Percentiles rank a stretch among this genome's conserved stretches.
Conservation (phyloP, 2,888 invertebrate genomes). For the Callinectes sapidus region DNA sequence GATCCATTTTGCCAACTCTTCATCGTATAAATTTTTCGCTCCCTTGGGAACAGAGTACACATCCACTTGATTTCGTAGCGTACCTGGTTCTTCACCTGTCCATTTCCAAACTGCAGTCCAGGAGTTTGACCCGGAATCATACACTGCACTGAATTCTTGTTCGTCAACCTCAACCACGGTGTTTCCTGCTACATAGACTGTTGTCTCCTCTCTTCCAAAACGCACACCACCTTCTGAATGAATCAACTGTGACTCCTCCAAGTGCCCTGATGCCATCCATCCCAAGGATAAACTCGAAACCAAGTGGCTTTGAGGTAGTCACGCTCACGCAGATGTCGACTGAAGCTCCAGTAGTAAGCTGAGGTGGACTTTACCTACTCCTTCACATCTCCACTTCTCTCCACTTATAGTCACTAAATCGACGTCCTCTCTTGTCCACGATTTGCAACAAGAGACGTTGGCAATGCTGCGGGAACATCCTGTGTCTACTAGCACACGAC, state of each 20-base stretch:
- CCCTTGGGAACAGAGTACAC: background rate
- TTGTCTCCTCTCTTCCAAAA: background rate
- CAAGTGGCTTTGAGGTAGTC: slow-evolving; percentile 27
- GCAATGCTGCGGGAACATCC: too few relatives aligned
- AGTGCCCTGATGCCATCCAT: slow-evolving; percentile 31
- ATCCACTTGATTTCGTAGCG: background rate
- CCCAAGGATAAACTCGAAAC: slow-evolving; percentile 39
- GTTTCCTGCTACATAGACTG: background rate
- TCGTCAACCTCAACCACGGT: background rate
- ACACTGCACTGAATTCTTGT: background rate
- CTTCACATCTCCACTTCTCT: slow-evolving; percentile 42
- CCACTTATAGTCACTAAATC: slow-evolving; percentile 12
- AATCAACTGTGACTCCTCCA: slow-evolving; percentile 21
- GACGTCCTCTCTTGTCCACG: background rate
- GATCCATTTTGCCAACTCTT: slow-evolving; percentile 33
- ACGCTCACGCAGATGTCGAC: slow-evolving; percentile 11
- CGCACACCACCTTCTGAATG: background rate
- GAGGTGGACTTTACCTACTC: slow-evolving; percentile 25
- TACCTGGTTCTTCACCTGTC: background rate
- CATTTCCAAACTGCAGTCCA: background rate
- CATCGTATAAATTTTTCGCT: background rate
- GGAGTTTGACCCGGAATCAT: background rate
- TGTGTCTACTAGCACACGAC: slow-evolving; percentile 35
- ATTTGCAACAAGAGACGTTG: slow-evolving; percentile 41
- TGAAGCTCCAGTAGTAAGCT: slow-evolving; percentile 33